These are phyloP conservation scores for Sinohyriopsis cumingii DNA, from an alignment of 2,888 invertebrate genomes.

Conservation along the genomic window DNA sequence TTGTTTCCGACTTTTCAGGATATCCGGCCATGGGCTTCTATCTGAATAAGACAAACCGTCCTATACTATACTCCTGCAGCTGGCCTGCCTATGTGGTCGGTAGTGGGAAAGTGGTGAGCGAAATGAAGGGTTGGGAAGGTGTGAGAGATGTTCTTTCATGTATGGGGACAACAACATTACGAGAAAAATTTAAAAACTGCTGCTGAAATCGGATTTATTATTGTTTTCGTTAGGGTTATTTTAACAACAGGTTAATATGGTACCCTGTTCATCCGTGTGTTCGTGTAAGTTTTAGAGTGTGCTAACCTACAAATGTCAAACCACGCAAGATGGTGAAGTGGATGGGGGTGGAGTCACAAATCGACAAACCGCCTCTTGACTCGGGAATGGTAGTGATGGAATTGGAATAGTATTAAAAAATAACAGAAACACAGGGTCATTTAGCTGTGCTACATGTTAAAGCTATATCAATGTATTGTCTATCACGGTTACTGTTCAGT, in stretches of 20 bases:
- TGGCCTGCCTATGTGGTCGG: constrained; percentile 90
- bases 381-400: too few species aligned
- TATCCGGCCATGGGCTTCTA: constrained; percentile 94
- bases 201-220: neutral
- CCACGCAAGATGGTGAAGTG: too few species aligned
- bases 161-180: neutral
- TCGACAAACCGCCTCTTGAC: too few species aligned
- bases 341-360: too few species aligned
- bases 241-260: neutral
- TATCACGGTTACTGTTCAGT: too few species aligned
- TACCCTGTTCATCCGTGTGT: too few species aligned
- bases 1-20: constrained; percentile 74
- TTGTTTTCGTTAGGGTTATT: neutral
- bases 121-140: neutral
- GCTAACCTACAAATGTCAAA: too few species aligned
- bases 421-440: too few species aligned
- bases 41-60: constrained; percentile 90
- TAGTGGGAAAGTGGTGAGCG: constrained; percentile 24
- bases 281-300: too few species aligned
- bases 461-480: too few species aligned
- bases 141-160: neutral
- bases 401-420: too few species aligned
- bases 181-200: neutral
- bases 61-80: constrained; percentile 97
- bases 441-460: too few species aligned